Percentiles rank a stretch among this genome's conserved stretches.
phyloP scores from a whole-genome alignment of 2,888 invertebrate species.

The Azorinus chamasolen region DNA sequence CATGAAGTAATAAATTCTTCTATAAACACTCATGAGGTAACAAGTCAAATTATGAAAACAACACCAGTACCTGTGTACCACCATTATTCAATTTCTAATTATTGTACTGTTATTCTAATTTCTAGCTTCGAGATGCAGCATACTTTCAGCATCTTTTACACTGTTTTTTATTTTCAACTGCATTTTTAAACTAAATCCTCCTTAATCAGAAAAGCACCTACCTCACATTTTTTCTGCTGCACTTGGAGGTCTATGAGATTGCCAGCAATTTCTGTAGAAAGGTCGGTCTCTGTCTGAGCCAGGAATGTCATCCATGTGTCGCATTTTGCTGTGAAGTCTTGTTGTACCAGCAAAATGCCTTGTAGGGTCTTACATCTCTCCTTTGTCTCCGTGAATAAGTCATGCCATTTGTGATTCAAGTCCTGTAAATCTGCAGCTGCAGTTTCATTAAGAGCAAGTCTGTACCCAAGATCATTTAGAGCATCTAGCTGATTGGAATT shows the following conservation, averaged over 20 bases:
- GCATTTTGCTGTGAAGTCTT: conserved; percentile 84
- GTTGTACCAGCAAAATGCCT: conserved; percentile 78
- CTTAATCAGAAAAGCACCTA: too few species aligned
- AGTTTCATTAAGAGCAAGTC: conserved; percentile 78
- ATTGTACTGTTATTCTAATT: too few species aligned
- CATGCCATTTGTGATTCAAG: conserved; percentile 82
- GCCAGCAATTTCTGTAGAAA: conserved; percentile 80
- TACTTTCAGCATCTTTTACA: too few species aligned
- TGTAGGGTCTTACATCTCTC: conserved; percentile 79
- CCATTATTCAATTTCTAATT: too few species aligned
- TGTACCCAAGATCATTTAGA: conserved; percentile 83
- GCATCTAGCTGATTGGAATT: conserved; percentile 77
- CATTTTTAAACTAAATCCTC: too few species aligned
- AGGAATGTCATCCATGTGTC: conserved; percentile 84
- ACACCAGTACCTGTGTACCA: too few species aligned
- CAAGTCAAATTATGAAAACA: too few species aligned
- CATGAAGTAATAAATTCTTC: too few species aligned
- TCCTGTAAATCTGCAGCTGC: conserved; percentile 76
- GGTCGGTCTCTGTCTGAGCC: conserved; percentile 81
- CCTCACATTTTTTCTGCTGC: conserved; percentile 83
- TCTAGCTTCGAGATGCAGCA: too few species aligned
- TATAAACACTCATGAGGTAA: too few species aligned
- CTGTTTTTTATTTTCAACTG: too few species aligned
- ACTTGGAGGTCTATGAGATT: conserved; percentile 80
- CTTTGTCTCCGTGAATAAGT: conserved; percentile 70